Evolutionary conservation across 2,113 vertebrate species (phyloP).

Genomic region (Saccopteryx leptura): DNA sequence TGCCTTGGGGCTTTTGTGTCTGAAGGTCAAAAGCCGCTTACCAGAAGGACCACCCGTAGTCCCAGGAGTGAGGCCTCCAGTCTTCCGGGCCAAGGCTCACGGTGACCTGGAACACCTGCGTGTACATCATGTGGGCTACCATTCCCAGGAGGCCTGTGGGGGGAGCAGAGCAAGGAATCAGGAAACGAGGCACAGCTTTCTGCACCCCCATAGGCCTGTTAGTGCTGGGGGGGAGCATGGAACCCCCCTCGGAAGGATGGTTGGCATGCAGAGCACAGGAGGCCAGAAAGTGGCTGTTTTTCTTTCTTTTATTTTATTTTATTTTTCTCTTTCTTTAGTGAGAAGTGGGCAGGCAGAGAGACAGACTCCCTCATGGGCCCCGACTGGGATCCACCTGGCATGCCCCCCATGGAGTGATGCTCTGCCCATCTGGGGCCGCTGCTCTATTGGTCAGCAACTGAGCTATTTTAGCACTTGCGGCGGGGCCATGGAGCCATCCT

Average conservation of each 20-base stretch:
- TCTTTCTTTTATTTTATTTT: too few relatives aligned
- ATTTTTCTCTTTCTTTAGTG: too few relatives aligned
- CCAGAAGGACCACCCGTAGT: constrained; percentile 99
- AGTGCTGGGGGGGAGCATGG: too few relatives aligned
- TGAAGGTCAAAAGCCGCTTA: constrained; percentile 82
- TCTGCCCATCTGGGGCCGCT: too few relatives aligned
- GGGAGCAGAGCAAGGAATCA: constrained; percentile 38
- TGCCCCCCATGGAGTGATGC: too few relatives aligned
- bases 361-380: too few relatives aligned
- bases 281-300: neutral
- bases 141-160: constrained; percentile 95
- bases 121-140: constrained; percentile 99
- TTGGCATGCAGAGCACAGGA: neutral
- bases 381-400: too few relatives aligned
- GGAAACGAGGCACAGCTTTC: neutral
- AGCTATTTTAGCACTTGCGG: too few relatives aligned
- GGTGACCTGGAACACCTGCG: constrained; percentile 98
- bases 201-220: fast-evolving
- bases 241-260: neutral
- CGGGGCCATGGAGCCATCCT: too few relatives aligned
- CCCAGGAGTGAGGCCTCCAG: constrained; percentile 98
- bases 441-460: too few relatives aligned
- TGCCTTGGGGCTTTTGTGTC: neutral
- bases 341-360: too few relatives aligned
- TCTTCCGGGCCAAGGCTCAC: constrained; percentile 98